These are phyloP conservation scores for Coturnix japonica DNA, from an alignment of 2,113 vertebrate genomes.

Conservation along the genomic window DNA sequence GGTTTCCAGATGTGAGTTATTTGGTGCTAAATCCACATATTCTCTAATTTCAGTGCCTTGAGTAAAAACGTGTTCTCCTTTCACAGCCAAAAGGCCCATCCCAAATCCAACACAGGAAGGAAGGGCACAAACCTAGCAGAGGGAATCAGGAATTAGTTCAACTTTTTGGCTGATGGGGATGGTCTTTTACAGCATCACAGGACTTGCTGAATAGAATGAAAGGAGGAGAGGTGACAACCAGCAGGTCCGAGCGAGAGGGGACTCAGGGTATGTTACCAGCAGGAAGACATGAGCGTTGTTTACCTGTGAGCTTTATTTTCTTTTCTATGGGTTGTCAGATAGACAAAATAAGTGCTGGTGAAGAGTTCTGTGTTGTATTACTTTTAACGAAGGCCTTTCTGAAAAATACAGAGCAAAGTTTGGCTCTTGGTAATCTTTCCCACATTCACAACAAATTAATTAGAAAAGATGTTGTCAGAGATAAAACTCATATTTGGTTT, in stretches of 20 bases:
- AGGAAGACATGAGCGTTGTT: not conserved
- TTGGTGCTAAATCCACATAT: not conserved
- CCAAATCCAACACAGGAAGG: not conserved
- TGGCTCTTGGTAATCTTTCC: not conserved
- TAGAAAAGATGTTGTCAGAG: not conserved
- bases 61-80: not conserved
- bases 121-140: not conserved
- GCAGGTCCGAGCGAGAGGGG: not conserved
- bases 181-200: not conserved
- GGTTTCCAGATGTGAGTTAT: conserved; percentile 51
- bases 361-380: not conserved
- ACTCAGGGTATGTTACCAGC: not conserved
- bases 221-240: not conserved
- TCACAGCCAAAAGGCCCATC: not conserved
- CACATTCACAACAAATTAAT: not conserved
- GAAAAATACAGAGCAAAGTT: not conserved
- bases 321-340: not conserved
- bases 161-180: not conserved
- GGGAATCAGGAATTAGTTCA: not conserved
- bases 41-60: not conserved
- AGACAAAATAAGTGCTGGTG: not conserved
- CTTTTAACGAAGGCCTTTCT: not conserved
- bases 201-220: not conserved
- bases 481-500: not conserved
- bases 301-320: not conserved